Evolutionary conservation across 2,888 invertebrate genomes (phyloP), one percentile per base, ranked within the genome.

Genomic region (Dasysyrphus albostriatus): DNA sequence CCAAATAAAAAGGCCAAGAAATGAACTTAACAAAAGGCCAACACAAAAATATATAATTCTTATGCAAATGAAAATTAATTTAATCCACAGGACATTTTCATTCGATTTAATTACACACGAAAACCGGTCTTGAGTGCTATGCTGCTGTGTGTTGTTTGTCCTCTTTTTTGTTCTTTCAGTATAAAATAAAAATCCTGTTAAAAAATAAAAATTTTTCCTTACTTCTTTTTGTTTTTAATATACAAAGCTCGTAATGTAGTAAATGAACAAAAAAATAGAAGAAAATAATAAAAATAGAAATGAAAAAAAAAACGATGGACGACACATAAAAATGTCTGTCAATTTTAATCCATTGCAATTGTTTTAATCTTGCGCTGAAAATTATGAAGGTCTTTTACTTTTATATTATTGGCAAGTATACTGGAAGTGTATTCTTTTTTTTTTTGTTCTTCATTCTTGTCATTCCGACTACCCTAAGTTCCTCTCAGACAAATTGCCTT

Each of bases 11-110:
- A n/a, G n/a, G n/a, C n/a, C 14, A 70, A 75, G 51, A 76, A 75
- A 51, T 42, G 32, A 42, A 77, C 72, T 37, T 37, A 51, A 58
- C 61, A 61, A 61, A 61, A 80, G 58, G 56, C 76, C 59, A 77
- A 69, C 58, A 87, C 39, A 72, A 82, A 82, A 74, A 74, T 74
- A 75, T 87, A 88, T 89, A 88, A 88, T 92, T 90, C 91, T 90
- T 91, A 92, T 92, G 92, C 92, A 91, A 92, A 92, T 92, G 91
- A 91, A 92, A 92, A 92, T 92, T 91, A 92, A 92, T 91, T 92
- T 92, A 92, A 92, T 92, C 92, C 91, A 89, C 91, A 91, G 91
- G 90, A 91, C 91, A 92, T 92, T 92, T 92, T 91, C 91, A 92
- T 92, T 92, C 92, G 92, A 92, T 92, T 92, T 92, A 92, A 92